phyloP scores from a whole-genome alignment of 2,113 vertebrate species.

The Baryphthengus martii region DNA sequence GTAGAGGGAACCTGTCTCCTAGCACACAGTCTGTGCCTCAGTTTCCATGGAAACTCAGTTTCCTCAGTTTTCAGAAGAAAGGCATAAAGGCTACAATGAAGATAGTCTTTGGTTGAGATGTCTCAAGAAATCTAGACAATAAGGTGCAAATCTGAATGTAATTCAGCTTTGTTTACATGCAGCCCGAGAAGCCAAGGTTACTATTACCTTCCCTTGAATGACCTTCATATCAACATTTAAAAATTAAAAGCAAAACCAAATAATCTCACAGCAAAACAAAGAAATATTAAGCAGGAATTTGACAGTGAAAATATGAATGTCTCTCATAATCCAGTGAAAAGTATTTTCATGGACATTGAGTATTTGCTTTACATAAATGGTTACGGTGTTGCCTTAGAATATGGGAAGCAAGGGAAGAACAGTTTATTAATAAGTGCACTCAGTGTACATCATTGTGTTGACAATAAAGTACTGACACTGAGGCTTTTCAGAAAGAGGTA shows the following conservation, averaged over 20 bases:
- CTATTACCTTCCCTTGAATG: neutral
- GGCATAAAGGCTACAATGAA: neutral
- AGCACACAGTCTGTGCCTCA: slow-evolving; percentile 48
- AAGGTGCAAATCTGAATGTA: neutral
- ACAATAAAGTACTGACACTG: neutral
- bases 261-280: neutral
- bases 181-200: neutral
- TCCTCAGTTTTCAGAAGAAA: neutral
- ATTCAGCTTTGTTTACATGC: neutral
- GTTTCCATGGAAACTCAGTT: slow-evolving; percentile 60
- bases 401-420: neutral
- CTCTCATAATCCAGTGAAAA: neutral
- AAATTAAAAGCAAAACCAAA: neutral
- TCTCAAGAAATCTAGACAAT: neutral
- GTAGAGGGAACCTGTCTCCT: slow-evolving; percentile 9
- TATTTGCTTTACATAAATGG: neutral
- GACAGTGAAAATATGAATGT: neutral
- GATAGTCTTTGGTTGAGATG: neutral
- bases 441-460: neutral
- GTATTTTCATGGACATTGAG: neutral
- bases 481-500: neutral
- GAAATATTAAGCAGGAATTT: neutral
- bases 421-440: neutral
- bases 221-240: neutral
- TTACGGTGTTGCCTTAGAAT: neutral